Evolutionary conservation across 2,113 vertebrate genomes (phyloP).

Genomic region (Amphiprion percula): DNA sequence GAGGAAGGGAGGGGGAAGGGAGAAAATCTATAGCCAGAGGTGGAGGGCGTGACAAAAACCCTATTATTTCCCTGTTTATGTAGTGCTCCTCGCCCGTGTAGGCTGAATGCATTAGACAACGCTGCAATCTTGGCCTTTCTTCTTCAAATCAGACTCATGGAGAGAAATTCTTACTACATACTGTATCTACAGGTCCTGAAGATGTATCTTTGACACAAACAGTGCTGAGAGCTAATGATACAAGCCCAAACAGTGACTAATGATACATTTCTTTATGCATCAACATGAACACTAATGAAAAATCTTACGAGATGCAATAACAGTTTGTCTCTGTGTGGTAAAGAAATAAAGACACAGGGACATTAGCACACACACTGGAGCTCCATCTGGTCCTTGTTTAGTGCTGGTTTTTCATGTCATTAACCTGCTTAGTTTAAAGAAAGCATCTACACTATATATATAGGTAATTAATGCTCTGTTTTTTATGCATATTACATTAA

Average conservation of each 20-base stretch:
- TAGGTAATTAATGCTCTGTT: slow-evolving; percentile 20
- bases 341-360: slow-evolving; percentile 29
- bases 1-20: no score
- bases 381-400: slow-evolving; percentile 58
- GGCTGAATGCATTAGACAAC: background rate
- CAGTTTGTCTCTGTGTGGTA: slow-evolving; percentile 17
- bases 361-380: slow-evolving; percentile 12
- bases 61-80: no score
- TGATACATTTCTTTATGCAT: slow-evolving; percentile 23
- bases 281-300: slow-evolving; percentile 23
- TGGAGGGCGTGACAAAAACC: no score
- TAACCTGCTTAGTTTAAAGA: slow-evolving; percentile 36
- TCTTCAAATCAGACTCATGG: background rate
- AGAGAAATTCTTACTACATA: background rate
- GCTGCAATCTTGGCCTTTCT: background rate
- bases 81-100: no score
- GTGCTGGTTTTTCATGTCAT: slow-evolving; percentile 34
- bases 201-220: slow-evolving; percentile 3
- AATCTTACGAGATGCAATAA: background rate
- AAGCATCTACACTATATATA: slow-evolving; percentile 18
- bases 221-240: slow-evolving; percentile 7
- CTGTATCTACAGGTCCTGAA: background rate
- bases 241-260: slow-evolving; percentile 40
- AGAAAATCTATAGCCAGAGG: no score
- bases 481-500: background rate